phyloP scores from a whole-genome alignment of 2,888 invertebrate genomes.

The Hirtodrosophila duncani region DNA sequence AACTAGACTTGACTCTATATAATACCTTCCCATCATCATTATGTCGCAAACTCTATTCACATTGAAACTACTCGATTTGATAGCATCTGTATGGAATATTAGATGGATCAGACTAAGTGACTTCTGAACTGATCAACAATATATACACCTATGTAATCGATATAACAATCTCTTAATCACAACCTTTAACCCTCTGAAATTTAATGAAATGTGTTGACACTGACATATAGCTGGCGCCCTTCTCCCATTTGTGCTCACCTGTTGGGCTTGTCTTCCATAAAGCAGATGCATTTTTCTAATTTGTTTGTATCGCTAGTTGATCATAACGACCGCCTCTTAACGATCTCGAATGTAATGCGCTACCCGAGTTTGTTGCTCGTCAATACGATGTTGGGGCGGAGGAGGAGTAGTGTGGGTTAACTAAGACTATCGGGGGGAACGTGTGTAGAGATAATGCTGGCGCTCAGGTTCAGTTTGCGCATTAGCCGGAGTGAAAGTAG shows the following conservation, averaged over 20 bases:
- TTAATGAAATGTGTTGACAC: slow-evolving; percentile 11
- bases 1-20: too few relatives aligned
- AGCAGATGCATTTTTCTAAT: slow-evolving; percentile 58
- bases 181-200: too few relatives aligned
- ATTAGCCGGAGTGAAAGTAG: slow-evolving; percentile 65
- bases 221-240: slow-evolving; percentile 2
- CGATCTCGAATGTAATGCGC: slow-evolving; percentile 37
- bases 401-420: slow-evolving; percentile 7
- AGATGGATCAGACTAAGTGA: too few relatives aligned
- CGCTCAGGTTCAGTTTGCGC: too few relatives aligned
- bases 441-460: neutral
- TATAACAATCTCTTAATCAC: too few relatives aligned
- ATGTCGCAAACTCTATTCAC: too few relatives aligned
- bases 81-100: too few relatives aligned
- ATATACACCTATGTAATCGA: too few relatives aligned
- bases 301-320: slow-evolving; percentile 52
- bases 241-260: slow-evolving; percentile 18
- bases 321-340: slow-evolving; percentile 32
- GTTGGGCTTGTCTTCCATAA: slow-evolving; percentile 22
- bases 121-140: too few relatives aligned
- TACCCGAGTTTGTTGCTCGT: slow-evolving; percentile 39
- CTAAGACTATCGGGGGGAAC: slow-evolving; percentile 29
- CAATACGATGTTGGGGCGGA: neutral
- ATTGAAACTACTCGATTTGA: too few relatives aligned
- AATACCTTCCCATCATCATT: too few relatives aligned